phyloP scores from a whole-genome alignment of 2,888 invertebrate species.

The Caprella mutica region DNA sequence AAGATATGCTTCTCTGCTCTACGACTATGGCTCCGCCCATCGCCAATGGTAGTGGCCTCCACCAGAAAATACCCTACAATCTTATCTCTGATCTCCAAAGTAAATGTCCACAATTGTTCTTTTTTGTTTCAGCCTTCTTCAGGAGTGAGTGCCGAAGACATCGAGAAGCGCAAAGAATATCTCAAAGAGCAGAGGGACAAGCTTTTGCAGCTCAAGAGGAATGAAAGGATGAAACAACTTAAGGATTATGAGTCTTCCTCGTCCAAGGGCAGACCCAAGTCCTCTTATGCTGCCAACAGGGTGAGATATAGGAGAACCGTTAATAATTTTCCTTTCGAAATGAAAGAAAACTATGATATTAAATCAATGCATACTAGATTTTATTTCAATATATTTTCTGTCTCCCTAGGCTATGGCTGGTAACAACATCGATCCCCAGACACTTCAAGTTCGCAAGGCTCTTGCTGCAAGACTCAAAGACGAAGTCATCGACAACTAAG shows the following conservation, averaged over 20 bases:
- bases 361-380: too few relatives aligned
- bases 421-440: constrained; percentile 41
- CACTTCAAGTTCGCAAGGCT: constrained; percentile 67
- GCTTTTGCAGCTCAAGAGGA: constrained; percentile 74
- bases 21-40: too few relatives aligned
- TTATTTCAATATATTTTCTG: background rate
- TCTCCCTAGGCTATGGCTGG: constrained; percentile 17
- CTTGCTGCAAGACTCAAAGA: constrained; percentile 71
- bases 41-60: too few relatives aligned
- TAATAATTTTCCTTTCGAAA: too few relatives aligned
- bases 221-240: constrained; percentile 69
- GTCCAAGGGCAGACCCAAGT: constrained; percentile 49
- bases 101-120: too few relatives aligned
- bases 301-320: constrained; percentile 2
- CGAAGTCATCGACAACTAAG: constrained; percentile 55
- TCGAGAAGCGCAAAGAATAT: constrained; percentile 69
- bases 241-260: constrained; percentile 46
- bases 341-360: too few relatives aligned
- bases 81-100: background rate
- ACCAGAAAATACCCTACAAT: background rate
- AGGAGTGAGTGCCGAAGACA: constrained; percentile 47
- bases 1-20: too few relatives aligned
- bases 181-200: constrained; percentile 81
- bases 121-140: too few relatives aligned
- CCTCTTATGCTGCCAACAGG: constrained; percentile 57